These are phyloP conservation scores for Campoletis raptor DNA, from an alignment of 2,888 invertebrate species.

Conservation along the genomic window DNA sequence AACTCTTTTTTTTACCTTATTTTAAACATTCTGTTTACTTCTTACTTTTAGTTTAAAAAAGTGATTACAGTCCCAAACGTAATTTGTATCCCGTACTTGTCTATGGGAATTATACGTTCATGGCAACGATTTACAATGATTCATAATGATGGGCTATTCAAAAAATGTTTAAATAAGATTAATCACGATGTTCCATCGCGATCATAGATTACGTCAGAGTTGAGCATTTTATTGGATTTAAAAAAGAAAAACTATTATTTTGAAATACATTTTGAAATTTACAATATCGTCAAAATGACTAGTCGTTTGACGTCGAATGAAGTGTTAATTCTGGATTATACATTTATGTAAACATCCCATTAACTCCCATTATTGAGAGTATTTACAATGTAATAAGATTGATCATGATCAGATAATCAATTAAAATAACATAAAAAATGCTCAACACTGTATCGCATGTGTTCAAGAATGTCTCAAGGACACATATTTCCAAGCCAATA, in stretches of 20 bases:
- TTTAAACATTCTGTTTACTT: conserved; percentile 5
- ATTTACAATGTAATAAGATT: too few relatives aligned
- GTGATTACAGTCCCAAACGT: conserved; percentile 15
- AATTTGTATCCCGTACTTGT: background rate
- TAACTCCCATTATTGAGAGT: background rate
- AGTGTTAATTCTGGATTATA: background rate
- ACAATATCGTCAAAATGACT: background rate
- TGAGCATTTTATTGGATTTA: background rate
- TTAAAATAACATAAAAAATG: too few relatives aligned
- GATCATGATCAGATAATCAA: too few relatives aligned
- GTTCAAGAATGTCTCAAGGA: too few relatives aligned
- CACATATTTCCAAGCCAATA: too few relatives aligned
- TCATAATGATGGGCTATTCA: background rate
- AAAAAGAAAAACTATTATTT: background rate
- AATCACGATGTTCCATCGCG: background rate
- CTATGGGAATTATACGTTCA: conserved; percentile 15
- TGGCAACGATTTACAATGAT: conserved; percentile 12
- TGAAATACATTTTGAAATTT: background rate
- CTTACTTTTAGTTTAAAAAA: conserved; percentile 16
- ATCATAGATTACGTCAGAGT: background rate
- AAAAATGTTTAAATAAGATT: background rate
- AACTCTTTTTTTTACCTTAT: background rate
- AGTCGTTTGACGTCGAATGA: background rate
- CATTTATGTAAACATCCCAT: background rate
- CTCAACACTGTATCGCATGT: too few relatives aligned